A percentile compares a stretch with the other conserved stretches of the same genome.
These are phyloP conservation scores for Pterobdella sp. DNA, from an alignment of 2,888 invertebrate species.

Conservation along the genomic window DNA sequence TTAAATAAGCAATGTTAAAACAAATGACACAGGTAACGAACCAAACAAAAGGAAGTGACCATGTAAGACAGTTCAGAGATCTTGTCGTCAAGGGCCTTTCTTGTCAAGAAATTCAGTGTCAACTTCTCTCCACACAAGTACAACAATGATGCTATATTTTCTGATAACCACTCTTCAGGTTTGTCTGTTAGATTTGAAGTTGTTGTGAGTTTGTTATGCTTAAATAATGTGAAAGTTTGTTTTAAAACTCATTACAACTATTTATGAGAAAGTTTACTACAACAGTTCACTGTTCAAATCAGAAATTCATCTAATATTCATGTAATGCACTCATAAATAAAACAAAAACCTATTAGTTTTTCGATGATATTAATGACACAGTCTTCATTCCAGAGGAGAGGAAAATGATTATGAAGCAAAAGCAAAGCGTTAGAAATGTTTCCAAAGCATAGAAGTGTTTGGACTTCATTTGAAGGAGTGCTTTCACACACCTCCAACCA, in stretches of 20 bases:
- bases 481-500: constrained; percentile 49
- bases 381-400: constrained; percentile 48
- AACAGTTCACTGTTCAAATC: too few species aligned
- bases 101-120: constrained; percentile 46
- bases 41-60: constrained; percentile 48
- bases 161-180: constrained; percentile 49
- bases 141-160: constrained; percentile 47
- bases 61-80: constrained; percentile 46
- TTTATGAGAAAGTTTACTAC: too few species aligned
- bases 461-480: constrained; percentile 43
- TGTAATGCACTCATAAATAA: neutral
- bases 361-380: constrained; percentile 48
- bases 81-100: constrained; percentile 50
- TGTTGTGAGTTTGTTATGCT: neutral
- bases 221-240: neutral
- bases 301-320: too few species aligned
- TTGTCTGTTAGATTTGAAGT: constrained; percentile 38
- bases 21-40: constrained; percentile 35
- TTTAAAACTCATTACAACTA: too few species aligned
- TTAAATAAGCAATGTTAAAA: neutral
- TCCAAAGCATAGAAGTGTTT: constrained; percentile 43
- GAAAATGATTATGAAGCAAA: constrained; percentile 42
- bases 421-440: constrained; percentile 46
- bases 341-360: constrained; percentile 47
- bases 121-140: constrained; percentile 47